phyloP scores from a whole-genome alignment of 35 echinoderm and acorn worm genomes.

The Nesometra sesokonis region DNA sequence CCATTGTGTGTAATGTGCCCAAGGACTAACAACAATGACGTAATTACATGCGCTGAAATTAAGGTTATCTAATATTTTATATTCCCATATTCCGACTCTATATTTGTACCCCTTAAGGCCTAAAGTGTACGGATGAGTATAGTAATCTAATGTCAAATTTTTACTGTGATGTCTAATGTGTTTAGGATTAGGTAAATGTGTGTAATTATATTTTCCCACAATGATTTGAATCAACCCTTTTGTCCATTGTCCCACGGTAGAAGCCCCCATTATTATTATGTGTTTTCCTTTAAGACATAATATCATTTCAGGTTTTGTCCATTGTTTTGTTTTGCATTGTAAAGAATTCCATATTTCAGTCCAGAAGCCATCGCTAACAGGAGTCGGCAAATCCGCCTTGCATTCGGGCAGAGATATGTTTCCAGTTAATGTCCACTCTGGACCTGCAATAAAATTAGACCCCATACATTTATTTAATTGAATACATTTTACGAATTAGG shows the following conservation, averaged over 20 bases:
- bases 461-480: no score
- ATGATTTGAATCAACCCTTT: neutral
- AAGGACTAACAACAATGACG: constrained; percentile 22
- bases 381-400: neutral
- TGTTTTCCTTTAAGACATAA: neutral
- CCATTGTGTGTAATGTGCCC: constrained; percentile 40
- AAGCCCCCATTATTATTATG: neutral
- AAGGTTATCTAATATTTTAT: neutral
- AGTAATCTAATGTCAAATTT: neutral
- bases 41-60: neutral
- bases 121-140: neutral
- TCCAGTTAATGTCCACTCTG: neutral
- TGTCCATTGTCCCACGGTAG: neutral
- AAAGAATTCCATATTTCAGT: neutral
- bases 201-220: neutral
- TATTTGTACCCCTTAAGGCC: no score
- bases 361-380: neutral
- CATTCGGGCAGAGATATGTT: neutral
- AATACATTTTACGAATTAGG: no score
- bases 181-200: neutral
- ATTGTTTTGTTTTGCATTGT: neutral
- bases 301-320: neutral
- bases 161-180: neutral
- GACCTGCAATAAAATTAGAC: no score
- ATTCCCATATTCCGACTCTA: neutral